Evolutionary conservation across 2,888 invertebrate genomes (phyloP), one percentile per base, ranked within the genome.

Genomic region (Nezara viridula): DNA sequence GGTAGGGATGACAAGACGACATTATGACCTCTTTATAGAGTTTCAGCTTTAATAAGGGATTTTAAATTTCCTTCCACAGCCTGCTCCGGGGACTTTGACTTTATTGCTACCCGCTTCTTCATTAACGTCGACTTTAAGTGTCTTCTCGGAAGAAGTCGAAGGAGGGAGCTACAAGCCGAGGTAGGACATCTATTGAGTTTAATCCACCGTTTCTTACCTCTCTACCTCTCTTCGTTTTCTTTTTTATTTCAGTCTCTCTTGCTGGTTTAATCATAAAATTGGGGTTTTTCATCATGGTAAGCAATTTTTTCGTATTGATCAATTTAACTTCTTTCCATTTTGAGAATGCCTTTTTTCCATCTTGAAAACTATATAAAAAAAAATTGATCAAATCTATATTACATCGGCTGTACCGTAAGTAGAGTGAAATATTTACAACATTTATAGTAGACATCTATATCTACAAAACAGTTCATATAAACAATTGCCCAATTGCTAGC

Each of bases 41-140:
- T 73, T 21, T 7, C 66, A 73, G 37, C 66, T 73, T 73, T 73
- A 73, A 73, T 73, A 73, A 73, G 32, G 7, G 66, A 73, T 73
- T 73, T 73, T 37, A 73, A 73, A 73, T 73, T 73, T 73, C 66
- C 66, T 73, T 37, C 32, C 32, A 0, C 16, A 19, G 37, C 1
- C 27, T 60, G 12, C 27, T 60, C 16, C 27, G 12, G n/a, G n/a
- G n/a, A n/a, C n/a, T n/a, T n/a, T n/a, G 66, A 73, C 66, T 73
- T 73, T 73, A 73, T 73, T 73, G 66, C 66, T 7, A 7, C 19
- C 6, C 32, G 19, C 32, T 37, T 73, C 66, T 73, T 73, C 66
- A 73, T 73, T 73, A 73, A 73, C 19, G 37, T 73, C 37, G 19
- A 19, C 66, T 73, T 73, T 37, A 73, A 73, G 32, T 73, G 66